Percentiles rank a stretch among this genome's conserved stretches.
phyloP scores from a whole-genome alignment of 1,140 invertebrate genomes.

The Myzus persicae region DNA sequence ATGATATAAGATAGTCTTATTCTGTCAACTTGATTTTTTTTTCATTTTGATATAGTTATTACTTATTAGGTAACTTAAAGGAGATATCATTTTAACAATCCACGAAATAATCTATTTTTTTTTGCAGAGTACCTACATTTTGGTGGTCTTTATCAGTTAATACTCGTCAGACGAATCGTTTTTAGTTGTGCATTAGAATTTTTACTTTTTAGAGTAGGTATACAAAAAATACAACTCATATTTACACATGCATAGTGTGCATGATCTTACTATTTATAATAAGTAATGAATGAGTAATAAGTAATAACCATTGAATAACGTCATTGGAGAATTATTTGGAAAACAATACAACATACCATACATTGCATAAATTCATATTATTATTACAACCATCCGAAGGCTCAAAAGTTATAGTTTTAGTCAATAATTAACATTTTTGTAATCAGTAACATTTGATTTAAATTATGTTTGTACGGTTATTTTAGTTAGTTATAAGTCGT shows the following conservation, averaged over 20 bases:
- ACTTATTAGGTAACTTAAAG: background rate
- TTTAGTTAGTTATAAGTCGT: too few species aligned
- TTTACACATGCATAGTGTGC: background rate
- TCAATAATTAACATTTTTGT: background rate
- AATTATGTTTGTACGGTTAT: background rate
- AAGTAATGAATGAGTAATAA: too few species aligned
- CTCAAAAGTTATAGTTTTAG: background rate
- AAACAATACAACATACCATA: background rate
- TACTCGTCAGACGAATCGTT: background rate
- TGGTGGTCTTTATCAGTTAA: background rate
- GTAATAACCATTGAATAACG: too few species aligned
- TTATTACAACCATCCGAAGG: too few species aligned
- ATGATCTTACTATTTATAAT: background rate
- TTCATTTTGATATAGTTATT: too few species aligned
- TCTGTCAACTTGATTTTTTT: too few species aligned
- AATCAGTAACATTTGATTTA: background rate
- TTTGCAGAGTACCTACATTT: too few species aligned
- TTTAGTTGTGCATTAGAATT: too few species aligned
- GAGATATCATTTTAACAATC: background rate
- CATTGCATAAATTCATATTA: background rate
- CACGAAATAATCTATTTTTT: background rate
- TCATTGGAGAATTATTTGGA: background rate
- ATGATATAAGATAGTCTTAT: too few species aligned
- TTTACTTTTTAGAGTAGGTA: too few species aligned
- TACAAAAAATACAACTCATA: too few species aligned